Percentiles rank a stretch among this genome's conserved stretches.
These are phyloP conservation scores for Luidia sarsii DNA, from an alignment of 53 echinoderm and acorn worm species.

Conservation along the genomic window DNA sequence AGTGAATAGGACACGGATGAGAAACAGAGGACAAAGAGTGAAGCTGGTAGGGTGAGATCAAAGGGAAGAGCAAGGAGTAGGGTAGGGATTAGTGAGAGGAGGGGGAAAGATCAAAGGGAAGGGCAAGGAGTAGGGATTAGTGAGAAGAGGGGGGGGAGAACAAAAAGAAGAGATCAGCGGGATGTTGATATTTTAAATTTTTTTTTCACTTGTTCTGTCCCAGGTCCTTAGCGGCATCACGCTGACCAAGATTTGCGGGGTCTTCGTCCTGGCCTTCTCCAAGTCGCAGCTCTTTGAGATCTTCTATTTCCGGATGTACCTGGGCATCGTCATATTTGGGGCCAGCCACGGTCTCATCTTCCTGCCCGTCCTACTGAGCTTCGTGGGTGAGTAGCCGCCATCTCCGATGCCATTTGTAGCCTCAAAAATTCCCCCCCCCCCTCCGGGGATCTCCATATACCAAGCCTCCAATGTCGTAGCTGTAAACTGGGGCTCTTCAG, in stretches of 20 bases:
- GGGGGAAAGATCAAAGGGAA: too few species aligned
- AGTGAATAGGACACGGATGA: too few species aligned
- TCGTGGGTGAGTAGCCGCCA: conserved; percentile 84
- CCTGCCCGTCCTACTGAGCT: conserved; percentile 92
- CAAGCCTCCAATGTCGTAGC: background rate
- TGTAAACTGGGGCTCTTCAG: background rate
- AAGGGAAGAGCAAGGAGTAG: too few species aligned
- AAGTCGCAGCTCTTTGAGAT: conserved; percentile 95
- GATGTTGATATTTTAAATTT: too few species aligned
- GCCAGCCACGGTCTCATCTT: conserved; percentile 93
- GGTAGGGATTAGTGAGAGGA: too few species aligned
- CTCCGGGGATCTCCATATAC: background rate
- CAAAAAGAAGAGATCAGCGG: too few species aligned
- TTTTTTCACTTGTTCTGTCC: too few species aligned
- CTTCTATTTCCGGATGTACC: conserved; percentile 98
- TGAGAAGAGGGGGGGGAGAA: too few species aligned
- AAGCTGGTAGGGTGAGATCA: too few species aligned
- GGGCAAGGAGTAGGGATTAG: too few species aligned
- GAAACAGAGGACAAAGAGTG: too few species aligned
- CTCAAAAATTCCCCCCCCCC: background rate
- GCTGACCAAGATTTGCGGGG: conserved; percentile 88
- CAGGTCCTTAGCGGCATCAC: conserved; percentile 97
- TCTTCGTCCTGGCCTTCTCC: conserved; percentile 93
- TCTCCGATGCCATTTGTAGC: too few species aligned
- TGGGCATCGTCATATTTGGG: conserved; percentile 91